A percentile compares a stretch with the other conserved stretches of the same genome.
These are phyloP conservation scores for Tiaroga cobitis DNA, from an alignment of 2,797 vertebrate species.

Conservation along the genomic window DNA sequence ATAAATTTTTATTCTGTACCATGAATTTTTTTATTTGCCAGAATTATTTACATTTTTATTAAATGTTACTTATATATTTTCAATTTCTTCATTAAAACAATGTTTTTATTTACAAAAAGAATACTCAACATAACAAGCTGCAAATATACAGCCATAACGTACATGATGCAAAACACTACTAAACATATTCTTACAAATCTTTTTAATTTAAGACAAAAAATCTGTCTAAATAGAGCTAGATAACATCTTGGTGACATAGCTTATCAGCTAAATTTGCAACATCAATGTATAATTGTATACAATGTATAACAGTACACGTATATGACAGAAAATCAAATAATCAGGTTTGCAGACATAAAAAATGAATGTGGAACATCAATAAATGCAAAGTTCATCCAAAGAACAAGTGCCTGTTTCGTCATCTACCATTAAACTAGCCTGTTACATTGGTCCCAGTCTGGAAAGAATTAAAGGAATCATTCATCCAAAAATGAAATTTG, in stretches of 20 bases:
- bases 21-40: not conserved
- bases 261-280: not conserved
- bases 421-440: not conserved
- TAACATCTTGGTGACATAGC: not conserved
- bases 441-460: not conserved
- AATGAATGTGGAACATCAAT: not conserved
- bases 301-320: not conserved
- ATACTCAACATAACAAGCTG: not conserved
- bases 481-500: not conserved
- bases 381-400: not conserved
- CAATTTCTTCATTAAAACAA: not conserved
- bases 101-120: not conserved
- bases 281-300: not conserved
- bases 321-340: not conserved
- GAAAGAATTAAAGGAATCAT: not conserved
- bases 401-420: not conserved
- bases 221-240: not conserved
- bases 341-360: not conserved
- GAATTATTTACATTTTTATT: not conserved
- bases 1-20: not conserved
- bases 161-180: not conserved
- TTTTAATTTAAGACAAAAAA: not conserved
- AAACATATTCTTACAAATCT: not conserved
- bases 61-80: not conserved
- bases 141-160: not conserved